phyloP scores from a whole-genome alignment of 2,797 vertebrate species.

The Chaenodraco wilsoni region DNA sequence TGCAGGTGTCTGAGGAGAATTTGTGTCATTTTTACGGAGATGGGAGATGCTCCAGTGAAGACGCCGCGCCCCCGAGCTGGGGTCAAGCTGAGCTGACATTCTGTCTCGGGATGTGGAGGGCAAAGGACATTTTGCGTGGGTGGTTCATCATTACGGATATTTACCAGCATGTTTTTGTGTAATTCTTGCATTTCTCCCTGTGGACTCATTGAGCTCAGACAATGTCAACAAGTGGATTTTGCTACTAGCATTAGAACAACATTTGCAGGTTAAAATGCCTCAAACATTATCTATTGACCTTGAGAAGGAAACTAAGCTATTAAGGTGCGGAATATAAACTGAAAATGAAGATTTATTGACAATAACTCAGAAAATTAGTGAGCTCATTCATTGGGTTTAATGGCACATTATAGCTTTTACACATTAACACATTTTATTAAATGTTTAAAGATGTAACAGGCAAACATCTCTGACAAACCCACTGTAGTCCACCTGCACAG shows the following conservation, averaged over 20 bases:
- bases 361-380: too few relatives aligned
- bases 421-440: neutral
- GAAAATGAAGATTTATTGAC: too few relatives aligned
- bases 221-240: conserved; percentile 2
- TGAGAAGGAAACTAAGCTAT: neutral
- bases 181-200: conserved; percentile 14
- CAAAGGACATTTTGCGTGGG: conserved; percentile 41
- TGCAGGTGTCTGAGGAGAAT: conserved; percentile 32
- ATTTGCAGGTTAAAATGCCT: neutral
- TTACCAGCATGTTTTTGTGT: conserved; percentile 34
- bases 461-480: neutral
- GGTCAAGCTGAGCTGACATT: conserved; percentile 63
- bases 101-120: conserved; percentile 41
- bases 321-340: neutral
- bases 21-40: conserved; percentile 40
- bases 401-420: neutral
- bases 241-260: neutral
- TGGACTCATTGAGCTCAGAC: conserved; percentile 16
- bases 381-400: too few relatives aligned
- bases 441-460: neutral
- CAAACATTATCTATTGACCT: neutral
- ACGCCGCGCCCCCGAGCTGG: conserved; percentile 30
- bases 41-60: conserved; percentile 43
- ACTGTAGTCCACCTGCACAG: too few relatives aligned
- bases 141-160: conserved; percentile 47